Conservation (phyloP, 2,113 vertebrate species). For the Mobula hypostoma region DNA sequence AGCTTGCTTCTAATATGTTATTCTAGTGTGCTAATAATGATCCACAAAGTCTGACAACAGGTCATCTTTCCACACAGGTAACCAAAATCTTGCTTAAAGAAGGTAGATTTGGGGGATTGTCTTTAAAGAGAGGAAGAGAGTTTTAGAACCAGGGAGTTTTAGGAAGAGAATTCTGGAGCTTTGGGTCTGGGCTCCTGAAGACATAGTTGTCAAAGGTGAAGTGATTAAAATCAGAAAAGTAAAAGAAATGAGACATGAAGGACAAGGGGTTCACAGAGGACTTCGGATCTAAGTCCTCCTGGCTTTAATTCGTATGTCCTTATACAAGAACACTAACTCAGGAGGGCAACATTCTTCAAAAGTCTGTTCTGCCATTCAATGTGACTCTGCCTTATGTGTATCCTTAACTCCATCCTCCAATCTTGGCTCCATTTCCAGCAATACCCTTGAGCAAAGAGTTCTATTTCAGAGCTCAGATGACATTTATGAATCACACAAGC, state of each 20-base stretch:
- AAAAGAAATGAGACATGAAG: background rate
- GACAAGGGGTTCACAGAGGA: background rate
- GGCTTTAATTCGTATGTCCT: too few species aligned
- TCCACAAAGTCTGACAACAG: background rate
- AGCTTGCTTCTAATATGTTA: background rate
- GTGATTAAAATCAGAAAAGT: background rate
- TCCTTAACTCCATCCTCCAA: background rate
- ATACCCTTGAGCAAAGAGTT: background rate
- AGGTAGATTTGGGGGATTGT: background rate
- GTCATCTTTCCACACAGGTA: background rate
- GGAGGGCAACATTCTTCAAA: background rate
- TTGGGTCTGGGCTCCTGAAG: background rate
- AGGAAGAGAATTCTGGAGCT: background rate
- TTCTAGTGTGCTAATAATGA: background rate
- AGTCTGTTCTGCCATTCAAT: background rate
- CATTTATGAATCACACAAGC: background rate
- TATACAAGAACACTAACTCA: background rate
- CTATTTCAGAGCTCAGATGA: background rate
- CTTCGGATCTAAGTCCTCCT: background rate
- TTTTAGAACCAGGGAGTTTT: background rate
- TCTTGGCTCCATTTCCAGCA: background rate
- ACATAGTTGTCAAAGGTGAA: background rate
- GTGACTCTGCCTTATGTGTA: background rate
- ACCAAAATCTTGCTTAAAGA: background rate
- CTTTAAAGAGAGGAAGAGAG: background rate